A percentile compares a stretch with the other conserved stretches of the same genome.
phyloP scores from a whole-genome alignment of 64 coral and sea anemone genomes.

The Anthopleura sola region DNA sequence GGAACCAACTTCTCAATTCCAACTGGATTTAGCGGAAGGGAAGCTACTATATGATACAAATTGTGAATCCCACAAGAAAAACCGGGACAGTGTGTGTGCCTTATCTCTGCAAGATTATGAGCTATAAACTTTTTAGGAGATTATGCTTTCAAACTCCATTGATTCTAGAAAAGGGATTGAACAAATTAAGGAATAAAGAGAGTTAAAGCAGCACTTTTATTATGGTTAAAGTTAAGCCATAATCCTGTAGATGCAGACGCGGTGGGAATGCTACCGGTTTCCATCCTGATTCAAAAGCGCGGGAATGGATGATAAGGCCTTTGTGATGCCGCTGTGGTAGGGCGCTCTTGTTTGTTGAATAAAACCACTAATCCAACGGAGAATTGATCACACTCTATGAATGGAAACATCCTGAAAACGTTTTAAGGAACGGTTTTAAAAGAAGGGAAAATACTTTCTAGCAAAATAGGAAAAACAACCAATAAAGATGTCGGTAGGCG shows the following conservation, averaged over 20 bases:
- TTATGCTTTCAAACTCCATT: background rate
- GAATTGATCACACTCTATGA: background rate
- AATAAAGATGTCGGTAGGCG: background rate
- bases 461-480: background rate
- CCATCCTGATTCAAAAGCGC: background rate
- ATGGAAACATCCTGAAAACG: slow-evolving; percentile 5
- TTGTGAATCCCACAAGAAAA: too few relatives aligned
- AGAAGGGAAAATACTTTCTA: background rate
- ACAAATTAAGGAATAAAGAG: slow-evolving; percentile 3
- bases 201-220: background rate
- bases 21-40: too few relatives aligned
- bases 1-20: too few relatives aligned
- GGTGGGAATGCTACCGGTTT: background rate
- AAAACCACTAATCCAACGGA: slow-evolving; percentile 2
- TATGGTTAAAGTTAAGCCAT: background rate
- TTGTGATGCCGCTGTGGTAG: background rate
- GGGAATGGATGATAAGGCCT: background rate
- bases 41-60: too few relatives aligned
- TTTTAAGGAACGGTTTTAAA: background rate
- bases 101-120: too few relatives aligned
- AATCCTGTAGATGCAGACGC: background rate
- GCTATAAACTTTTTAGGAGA: background rate
- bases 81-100: too few relatives aligned
- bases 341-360: slow-evolving; percentile 13
- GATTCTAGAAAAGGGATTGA: background rate